Conservation (phyloP, 1,140 invertebrate genomes). For the Papilio dardanus region DNA sequence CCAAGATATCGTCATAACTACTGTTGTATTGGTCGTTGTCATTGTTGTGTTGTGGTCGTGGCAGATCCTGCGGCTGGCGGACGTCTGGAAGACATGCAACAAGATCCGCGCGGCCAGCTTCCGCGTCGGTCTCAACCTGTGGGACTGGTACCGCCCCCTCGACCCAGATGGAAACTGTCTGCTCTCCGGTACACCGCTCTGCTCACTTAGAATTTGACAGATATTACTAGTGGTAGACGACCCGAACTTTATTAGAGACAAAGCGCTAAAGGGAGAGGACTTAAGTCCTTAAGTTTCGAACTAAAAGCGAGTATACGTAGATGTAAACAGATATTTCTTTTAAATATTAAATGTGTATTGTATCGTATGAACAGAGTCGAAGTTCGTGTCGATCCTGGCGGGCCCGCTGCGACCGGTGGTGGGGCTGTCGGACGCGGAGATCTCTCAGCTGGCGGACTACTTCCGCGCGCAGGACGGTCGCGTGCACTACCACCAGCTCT, state of each 20-base stretch:
- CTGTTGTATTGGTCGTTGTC: not conserved
- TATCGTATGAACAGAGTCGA: constrained; percentile 85
- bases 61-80: constrained; percentile 72
- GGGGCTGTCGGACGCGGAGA: constrained; percentile 86
- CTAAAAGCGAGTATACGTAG: no score
- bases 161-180: constrained; percentile 86
- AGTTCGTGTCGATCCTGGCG: constrained; percentile 86
- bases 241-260: no score
- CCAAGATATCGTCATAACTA: no score
- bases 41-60: not conserved
- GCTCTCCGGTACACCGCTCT: constrained; percentile 84
- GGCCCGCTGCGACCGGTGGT: constrained; percentile 84
- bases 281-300: not conserved
- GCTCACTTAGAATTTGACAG: no score
- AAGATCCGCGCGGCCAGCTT: constrained; percentile 88
- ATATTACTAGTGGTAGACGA: no score
- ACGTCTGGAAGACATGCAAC: constrained; percentile 89
- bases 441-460: constrained; percentile 87
- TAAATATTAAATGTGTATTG: not conserved
- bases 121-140: constrained; percentile 86
- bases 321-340: no score
- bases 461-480: constrained; percentile 88
- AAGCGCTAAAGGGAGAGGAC: not conserved
- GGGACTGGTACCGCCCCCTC: constrained; percentile 85
- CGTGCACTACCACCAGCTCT: constrained; percentile 87